phyloP scores from a whole-genome alignment of 2,797 vertebrate species.

The Crenichthys baileyi region DNA sequence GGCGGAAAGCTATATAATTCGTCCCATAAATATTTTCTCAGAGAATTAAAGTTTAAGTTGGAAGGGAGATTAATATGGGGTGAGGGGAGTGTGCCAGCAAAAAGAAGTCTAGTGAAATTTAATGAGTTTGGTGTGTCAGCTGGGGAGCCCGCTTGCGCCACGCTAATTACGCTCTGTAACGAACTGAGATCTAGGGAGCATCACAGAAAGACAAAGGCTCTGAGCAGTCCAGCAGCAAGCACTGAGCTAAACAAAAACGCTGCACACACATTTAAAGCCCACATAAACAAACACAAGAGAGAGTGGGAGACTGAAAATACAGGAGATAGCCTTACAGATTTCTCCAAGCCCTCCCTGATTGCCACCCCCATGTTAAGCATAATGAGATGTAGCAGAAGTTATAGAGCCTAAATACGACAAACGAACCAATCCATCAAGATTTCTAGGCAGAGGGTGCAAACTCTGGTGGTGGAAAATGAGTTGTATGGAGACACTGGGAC shows the following conservation, averaged over 20 bases:
- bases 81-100: constrained; percentile 63
- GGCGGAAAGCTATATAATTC: constrained; percentile 52
- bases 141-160: constrained; percentile 69
- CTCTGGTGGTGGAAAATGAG: constrained; percentile 38
- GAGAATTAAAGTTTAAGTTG: constrained; percentile 74
- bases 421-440: constrained; percentile 49
- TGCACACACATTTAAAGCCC: constrained; percentile 60
- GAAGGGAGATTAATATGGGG: constrained; percentile 75
- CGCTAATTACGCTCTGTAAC: constrained; percentile 78
- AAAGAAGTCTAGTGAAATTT: constrained; percentile 75
- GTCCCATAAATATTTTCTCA: constrained; percentile 72
- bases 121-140: constrained; percentile 79
- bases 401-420: constrained; percentile 50
- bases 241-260: constrained; percentile 61
- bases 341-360: constrained; percentile 28
- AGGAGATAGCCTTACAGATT: constrained; percentile 29
- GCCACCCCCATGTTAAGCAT: constrained; percentile 49
- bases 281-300: constrained; percentile 26
- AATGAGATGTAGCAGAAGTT: constrained; percentile 60
- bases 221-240: constrained; percentile 60
- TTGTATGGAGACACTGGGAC: constrained; percentile 41
- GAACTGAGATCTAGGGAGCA: constrained; percentile 72
- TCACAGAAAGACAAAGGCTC: constrained; percentile 70
- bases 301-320: constrained; percentile 33
- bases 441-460: constrained; percentile 35